Conservation (phyloP, 2,797 vertebrate species). For the Eulemur mongoz region DNA sequence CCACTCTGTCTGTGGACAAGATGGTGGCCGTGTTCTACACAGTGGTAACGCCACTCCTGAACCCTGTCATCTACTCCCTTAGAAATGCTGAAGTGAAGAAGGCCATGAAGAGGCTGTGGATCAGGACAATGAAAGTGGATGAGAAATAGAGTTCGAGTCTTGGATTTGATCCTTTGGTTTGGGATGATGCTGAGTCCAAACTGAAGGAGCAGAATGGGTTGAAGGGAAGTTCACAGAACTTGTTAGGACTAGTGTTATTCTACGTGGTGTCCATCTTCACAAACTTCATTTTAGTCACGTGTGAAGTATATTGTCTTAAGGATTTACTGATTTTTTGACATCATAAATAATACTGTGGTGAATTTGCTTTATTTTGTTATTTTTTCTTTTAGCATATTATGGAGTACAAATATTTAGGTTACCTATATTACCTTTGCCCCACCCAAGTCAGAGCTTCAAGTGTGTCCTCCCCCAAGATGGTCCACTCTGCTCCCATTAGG, state of each 20-base stretch:
- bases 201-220: background rate
- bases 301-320: background rate
- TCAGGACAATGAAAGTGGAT: background rate
- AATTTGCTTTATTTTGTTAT: background rate
- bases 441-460: no score
- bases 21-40: conserved; percentile 63
- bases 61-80: conserved; percentile 70
- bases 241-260: background rate
- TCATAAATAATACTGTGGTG: background rate
- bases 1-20: conserved; percentile 57
- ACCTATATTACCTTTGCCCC: no score
- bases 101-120: conserved; percentile 58
- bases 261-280: background rate
- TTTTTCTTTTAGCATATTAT: no score
- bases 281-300: background rate
- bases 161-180: background rate
- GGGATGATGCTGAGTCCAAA: background rate
- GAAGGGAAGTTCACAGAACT: background rate
- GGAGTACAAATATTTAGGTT: no score
- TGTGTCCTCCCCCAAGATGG: no score
- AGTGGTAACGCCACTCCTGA: conserved; percentile 52
- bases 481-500: no score
- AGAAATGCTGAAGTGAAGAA: conserved; percentile 70
- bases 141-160: background rate
- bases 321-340: background rate